A percentile compares a stretch with the other conserved stretches of the same genome.
Conservation (phyloP, 2,113 vertebrate genomes). For the Cervus canadensis region DNA sequence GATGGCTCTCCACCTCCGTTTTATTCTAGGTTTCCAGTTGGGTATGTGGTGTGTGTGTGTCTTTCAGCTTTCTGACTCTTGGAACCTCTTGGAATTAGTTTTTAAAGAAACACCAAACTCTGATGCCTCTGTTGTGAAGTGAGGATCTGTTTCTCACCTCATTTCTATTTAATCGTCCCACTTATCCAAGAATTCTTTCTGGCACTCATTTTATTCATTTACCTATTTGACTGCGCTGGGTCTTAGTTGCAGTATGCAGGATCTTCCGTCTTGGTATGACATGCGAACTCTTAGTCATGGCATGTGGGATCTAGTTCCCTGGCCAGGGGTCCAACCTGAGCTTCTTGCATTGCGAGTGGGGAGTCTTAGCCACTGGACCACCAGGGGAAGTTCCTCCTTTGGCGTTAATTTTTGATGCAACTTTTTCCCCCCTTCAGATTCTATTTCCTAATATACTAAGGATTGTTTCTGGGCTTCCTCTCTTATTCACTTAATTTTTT, state of each 20-base stretch:
- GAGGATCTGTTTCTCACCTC: not conserved
- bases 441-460: not conserved
- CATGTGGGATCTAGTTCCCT: not conserved
- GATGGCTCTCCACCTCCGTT: not conserved
- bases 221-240: not conserved
- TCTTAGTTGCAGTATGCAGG: not conserved
- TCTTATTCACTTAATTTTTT: not conserved
- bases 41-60: not conserved
- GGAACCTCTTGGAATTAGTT: not conserved
- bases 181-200: not conserved
- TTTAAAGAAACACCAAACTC: not conserved
- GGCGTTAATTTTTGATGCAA: not conserved
- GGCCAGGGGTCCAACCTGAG: not conserved
- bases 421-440: not conserved
- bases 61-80: not conserved
- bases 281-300: rapidly evolving
- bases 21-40: not conserved
- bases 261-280: not conserved
- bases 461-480: not conserved
- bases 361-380: not conserved
- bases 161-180: not conserved
- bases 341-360: not conserved
- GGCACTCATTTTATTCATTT: not conserved
- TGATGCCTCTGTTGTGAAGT: not conserved
- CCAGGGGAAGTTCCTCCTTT: not conserved